Conservation (phyloP, 2,113 vertebrate genomes). For the Hepsetus odoe region DNA sequence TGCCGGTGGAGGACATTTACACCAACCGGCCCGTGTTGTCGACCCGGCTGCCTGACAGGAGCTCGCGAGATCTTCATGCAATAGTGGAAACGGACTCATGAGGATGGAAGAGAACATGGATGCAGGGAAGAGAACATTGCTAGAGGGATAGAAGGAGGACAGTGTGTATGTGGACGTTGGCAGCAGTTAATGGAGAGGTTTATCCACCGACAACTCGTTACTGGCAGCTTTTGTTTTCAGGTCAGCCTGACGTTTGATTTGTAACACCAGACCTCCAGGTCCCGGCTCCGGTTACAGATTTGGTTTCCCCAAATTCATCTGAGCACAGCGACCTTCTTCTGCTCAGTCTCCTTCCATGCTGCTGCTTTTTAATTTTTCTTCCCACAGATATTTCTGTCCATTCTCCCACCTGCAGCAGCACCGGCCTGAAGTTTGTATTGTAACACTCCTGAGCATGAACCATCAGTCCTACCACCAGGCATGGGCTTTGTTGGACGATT, state of each 20-base stretch:
- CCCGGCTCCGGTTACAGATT: slow-evolving; percentile 72
- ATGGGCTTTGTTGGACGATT: neutral
- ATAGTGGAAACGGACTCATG: slow-evolving; percentile 79
- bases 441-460: neutral
- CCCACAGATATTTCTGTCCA: neutral
- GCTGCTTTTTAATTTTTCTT: slow-evolving; percentile 6
- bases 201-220: neutral
- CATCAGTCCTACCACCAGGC: neutral
- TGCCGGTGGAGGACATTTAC: slow-evolving; percentile 83
- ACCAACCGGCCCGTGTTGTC: slow-evolving; percentile 72
- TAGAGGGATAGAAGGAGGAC: neutral
- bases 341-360: slow-evolving; percentile 13
- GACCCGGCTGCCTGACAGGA: slow-evolving; percentile 70
- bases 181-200: slow-evolving; percentile 20
- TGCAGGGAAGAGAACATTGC: neutral
- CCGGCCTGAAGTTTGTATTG: neutral
- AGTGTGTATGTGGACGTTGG: neutral
- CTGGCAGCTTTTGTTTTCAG: slow-evolving; percentile 45
- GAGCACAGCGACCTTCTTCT: slow-evolving; percentile 57
- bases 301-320: slow-evolving; percentile 65
- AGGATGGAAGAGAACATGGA: slow-evolving; percentile 16
- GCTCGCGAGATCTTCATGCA: slow-evolving; percentile 68
- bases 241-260: slow-evolving; percentile 63
- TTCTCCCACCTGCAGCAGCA: neutral
- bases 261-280: slow-evolving; percentile 68